Conservation (phyloP, 2,113 vertebrate genomes). For the Ondatra zibethicus region DNA sequence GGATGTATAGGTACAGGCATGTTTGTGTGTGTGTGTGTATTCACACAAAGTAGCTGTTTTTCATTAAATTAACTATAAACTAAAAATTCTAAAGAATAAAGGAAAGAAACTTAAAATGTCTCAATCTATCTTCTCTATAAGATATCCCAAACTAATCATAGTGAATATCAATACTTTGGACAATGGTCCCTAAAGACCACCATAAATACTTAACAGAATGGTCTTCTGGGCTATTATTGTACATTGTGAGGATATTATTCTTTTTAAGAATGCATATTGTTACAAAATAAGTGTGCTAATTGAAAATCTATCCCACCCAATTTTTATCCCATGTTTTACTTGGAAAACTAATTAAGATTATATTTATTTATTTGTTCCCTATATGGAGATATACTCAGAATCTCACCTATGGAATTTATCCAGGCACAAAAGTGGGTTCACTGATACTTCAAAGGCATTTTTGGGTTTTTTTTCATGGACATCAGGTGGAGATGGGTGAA, state of each 20-base stretch:
- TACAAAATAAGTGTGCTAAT: background rate
- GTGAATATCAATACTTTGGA: background rate
- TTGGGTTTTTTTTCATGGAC: background rate
- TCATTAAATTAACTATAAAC: background rate
- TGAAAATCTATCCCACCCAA: background rate
- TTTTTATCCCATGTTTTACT: background rate
- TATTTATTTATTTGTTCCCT: background rate
- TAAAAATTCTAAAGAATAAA: background rate
- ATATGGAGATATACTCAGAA: background rate
- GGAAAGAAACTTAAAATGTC: background rate
- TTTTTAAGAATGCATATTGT: background rate
- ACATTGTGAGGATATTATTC: background rate
- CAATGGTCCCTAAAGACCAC: background rate
- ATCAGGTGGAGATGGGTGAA: background rate
- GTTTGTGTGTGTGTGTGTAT: background rate
- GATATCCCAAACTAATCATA: background rate
- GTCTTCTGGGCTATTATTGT: constrained; percentile 45
- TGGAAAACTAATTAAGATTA: background rate
- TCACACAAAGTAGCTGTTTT: background rate
- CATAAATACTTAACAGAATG: background rate
- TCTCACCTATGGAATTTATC: background rate
- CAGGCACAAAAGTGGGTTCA: background rate
- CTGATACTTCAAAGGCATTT: constrained; percentile 21
- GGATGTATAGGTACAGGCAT: background rate
- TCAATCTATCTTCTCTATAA: constrained; percentile 38